These are phyloP conservation scores for Bucco capensis DNA, from an alignment of 2,113 vertebrate species.

Conservation along the genomic window DNA sequence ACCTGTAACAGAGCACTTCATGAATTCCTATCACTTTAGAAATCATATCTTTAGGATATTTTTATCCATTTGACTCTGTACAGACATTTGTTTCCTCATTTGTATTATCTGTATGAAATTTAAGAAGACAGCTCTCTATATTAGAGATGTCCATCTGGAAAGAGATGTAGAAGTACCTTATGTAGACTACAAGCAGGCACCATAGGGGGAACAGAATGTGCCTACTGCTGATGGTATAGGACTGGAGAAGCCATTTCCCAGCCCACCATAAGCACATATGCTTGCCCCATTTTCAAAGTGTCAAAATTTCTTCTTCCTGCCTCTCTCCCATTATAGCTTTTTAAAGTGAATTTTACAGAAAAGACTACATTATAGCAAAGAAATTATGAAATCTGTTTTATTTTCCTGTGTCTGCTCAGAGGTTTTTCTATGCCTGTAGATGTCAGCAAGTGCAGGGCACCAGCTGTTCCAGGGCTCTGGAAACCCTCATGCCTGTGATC, in stretches of 20 bases:
- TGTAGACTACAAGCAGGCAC: not conserved
- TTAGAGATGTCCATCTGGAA: not conserved
- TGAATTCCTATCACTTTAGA: not conserved
- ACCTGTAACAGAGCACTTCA: not conserved
- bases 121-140: not conserved
- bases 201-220: not conserved
- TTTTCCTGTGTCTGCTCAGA: not conserved
- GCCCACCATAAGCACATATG: not conserved
- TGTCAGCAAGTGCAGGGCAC: not conserved
- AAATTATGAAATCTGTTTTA: not conserved
- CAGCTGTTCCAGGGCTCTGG: conserved; percentile 14
- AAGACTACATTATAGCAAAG: not conserved
- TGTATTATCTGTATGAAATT: not conserved
- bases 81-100: not conserved
- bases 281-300: not conserved
- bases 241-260: not conserved
- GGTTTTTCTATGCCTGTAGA: not conserved
- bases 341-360: not conserved
- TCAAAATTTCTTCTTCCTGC: not conserved
- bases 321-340: not conserved
- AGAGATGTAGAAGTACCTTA: not conserved
- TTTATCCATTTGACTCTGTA: not conserved
- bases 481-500: not conserved
- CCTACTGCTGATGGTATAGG: not conserved
- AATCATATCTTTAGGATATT: not conserved